These are phyloP conservation scores for Platalea minor DNA, from an alignment of 2,797 vertebrate species.

Conservation along the genomic window DNA sequence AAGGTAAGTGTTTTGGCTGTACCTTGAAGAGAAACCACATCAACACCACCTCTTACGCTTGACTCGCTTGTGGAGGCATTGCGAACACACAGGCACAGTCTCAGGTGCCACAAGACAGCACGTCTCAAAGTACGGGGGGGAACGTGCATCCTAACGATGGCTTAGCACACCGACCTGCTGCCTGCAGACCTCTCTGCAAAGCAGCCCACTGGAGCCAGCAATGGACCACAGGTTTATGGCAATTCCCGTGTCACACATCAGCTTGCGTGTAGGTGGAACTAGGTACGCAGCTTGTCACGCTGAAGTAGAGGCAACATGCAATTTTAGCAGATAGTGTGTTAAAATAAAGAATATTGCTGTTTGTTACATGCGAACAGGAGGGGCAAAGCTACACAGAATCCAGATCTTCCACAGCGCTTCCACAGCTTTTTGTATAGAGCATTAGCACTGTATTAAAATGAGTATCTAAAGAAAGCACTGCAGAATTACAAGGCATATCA, in stretches of 20 bases:
- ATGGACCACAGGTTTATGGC: rapidly evolving
- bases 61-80: rapidly evolving
- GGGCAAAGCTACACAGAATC: not conserved
- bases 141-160: rapidly evolving
- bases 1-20: not conserved
- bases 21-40: not conserved
- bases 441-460: not conserved
- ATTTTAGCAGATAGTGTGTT: not conserved
- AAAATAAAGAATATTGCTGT: not conserved
- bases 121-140: not conserved
- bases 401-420: not conserved
- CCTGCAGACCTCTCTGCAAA: not conserved
- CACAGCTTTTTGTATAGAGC: not conserved
- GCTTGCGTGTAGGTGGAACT: rapidly evolving
- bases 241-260: not conserved
- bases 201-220: rapidly evolving
- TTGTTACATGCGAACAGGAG: not conserved
- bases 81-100: rapidly evolving
- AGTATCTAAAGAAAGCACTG: not conserved
- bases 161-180: not conserved
- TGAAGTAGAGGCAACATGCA: not conserved
- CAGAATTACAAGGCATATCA: not conserved
- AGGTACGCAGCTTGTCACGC: too few species aligned
- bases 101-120: not conserved
- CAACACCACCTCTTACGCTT: rapidly evolving